Evolutionary conservation across 2,797 vertebrate genomes (phyloP), one percentile per base, ranked within the genome.

Genomic region (Antennarius maculatus): DNA sequence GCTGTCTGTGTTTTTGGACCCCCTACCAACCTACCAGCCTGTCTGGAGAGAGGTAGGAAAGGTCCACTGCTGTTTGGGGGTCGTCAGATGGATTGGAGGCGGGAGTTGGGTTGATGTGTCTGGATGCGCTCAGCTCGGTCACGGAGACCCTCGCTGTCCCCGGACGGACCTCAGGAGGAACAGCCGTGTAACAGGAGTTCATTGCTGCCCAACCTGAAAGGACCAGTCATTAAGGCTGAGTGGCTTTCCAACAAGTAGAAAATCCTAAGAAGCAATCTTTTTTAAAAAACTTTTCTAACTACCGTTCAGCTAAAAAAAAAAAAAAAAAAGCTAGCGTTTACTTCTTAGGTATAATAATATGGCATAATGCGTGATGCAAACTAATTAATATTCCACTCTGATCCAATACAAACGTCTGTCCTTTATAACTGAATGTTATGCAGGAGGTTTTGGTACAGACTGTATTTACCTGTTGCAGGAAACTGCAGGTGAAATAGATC

Each of bases 41-140:
- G 61, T 91, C 85, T 15, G 90, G 92, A 48, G 94, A 94, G 52
- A 97, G 91, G 78, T 86, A 91, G 8, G 9, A 55, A 45, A 93
- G 88, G 45, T 94, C 93, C n/a, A 89, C 41, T 71, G 87, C 79
- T 37, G 63, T 65, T 10, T 93, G 86, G 1, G 65, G 48, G 74
- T 89, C 73, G 0, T 92, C 90, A 37, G 57, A 70, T 66, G 56
- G 43, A 54, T 82, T 83, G 0, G 61, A 63, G 60, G 72, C 46
- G 0, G 91, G 95, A 61, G 78, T 87, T 65, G 96, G 95, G 79
- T 97, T 97, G 63, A 89, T 79, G 15, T 67, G 85, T n/a, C 85
- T 90, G 59, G 77, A 92, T 85, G 90, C 93, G 66, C 88, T 90
- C 54, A 94, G 81, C 79, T 97, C 94, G 65, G 92, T 90, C 66